phyloP scores from a whole-genome alignment of 2,797 vertebrate species.

The Moxostoma hubbsi region DNA sequence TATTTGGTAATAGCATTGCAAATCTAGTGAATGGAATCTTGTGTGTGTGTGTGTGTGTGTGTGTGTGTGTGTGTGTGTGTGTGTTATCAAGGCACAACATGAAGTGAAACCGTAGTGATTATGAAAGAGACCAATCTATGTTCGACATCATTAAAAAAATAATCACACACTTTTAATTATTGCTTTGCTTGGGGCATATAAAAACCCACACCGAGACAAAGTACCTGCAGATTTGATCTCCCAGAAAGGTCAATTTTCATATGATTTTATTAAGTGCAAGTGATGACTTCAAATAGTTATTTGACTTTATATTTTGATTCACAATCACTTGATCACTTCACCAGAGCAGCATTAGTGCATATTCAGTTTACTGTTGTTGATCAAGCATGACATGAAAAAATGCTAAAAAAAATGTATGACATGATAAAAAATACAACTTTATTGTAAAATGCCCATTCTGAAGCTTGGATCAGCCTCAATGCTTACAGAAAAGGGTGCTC shows the following conservation, averaged over 20 bases:
- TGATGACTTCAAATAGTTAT: background rate
- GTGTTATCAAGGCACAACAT: conserved; percentile 12
- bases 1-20: background rate
- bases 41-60: too few relatives aligned
- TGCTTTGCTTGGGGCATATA: conserved; percentile 1
- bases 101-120: background rate
- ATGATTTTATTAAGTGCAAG: background rate
- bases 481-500: conserved; percentile 3
- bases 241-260: conserved; percentile 11
- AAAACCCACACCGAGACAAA: background rate
- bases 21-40: background rate
- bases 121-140: background rate
- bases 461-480: background rate
- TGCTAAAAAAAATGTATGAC: too few relatives aligned
- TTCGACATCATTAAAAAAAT: conserved; percentile 1
- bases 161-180: conserved; percentile 11
- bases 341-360: background rate
- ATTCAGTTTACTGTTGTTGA: background rate
- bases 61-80: too few relatives aligned
- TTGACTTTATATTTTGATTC: background rate
- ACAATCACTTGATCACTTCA: background rate
- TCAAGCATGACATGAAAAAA: background rate
- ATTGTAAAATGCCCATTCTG: background rate
- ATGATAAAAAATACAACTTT: background rate
- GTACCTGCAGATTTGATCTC: background rate